Conservation (phyloP, 2,797 vertebrate species). For the Poeciliopsis infans region DNA sequence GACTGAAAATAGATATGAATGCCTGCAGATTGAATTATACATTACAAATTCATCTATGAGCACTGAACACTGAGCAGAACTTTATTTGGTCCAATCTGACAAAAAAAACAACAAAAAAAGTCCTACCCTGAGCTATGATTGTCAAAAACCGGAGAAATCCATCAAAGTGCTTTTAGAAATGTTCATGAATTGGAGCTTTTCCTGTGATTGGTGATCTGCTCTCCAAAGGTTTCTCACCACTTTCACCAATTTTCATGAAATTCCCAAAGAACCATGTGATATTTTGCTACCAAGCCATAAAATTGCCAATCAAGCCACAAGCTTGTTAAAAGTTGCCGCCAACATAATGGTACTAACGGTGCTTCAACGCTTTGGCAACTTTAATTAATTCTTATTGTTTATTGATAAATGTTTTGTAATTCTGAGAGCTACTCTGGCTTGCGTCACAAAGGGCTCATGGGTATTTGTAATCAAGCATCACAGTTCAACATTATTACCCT, state of each 20-base stretch:
- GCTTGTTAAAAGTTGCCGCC: neutral
- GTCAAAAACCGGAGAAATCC: neutral
- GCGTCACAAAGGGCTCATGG: slow-evolving; percentile 52
- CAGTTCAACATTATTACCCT: slow-evolving; percentile 72
- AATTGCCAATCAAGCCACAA: neutral
- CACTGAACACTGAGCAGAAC: neutral
- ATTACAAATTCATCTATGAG: neutral
- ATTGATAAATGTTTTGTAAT: slow-evolving; percentile 63
- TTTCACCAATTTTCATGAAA: neutral
- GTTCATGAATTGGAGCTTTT: neutral
- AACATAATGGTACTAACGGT: neutral
- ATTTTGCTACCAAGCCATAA: neutral
- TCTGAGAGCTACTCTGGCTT: slow-evolving; percentile 20
- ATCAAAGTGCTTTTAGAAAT: neutral
- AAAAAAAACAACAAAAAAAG: neutral
- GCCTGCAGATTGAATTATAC: neutral
- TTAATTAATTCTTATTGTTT: slow-evolving; percentile 50
- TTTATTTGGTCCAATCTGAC: neutral
- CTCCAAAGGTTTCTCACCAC: neutral
- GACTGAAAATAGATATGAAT: neutral
- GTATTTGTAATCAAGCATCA: slow-evolving; percentile 70
- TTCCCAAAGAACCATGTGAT: neutral
- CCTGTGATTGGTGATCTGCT: neutral
- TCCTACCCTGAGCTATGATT: neutral
- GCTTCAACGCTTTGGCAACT: neutral